A percentile compares a stretch with the other conserved stretches of the same genome.
Evolutionary conservation across 2,888 invertebrate species (phyloP).

Genomic region (Arge pagana): DNA sequence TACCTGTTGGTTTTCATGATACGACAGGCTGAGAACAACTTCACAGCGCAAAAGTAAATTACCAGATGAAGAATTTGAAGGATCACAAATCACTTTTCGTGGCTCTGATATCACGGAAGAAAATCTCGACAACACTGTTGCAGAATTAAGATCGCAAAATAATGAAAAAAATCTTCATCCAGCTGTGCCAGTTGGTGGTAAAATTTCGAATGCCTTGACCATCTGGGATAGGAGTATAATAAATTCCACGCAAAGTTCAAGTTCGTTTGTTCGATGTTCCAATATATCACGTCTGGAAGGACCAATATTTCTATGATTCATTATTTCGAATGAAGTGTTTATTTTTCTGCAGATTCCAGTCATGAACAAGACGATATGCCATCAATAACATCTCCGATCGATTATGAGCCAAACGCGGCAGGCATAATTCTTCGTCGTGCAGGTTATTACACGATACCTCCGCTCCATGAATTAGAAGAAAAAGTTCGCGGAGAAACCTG

Average conservation of each 20-base stretch:
- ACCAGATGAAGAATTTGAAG: slow-evolving; percentile 40
- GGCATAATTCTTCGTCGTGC: slow-evolving; percentile 77
- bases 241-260: slow-evolving; percentile 15
- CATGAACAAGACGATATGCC: slow-evolving; percentile 43
- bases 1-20: slow-evolving; percentile 18
- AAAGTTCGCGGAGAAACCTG: slow-evolving; percentile 77
- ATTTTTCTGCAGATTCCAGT: slow-evolving; percentile 35
- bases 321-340: neutral
- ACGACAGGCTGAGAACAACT: slow-evolving; percentile 42
- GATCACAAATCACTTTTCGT: slow-evolving; percentile 37
- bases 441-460: slow-evolving; percentile 92
- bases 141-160: slow-evolving; percentile 44
- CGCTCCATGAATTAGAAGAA: slow-evolving; percentile 77
- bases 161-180: slow-evolving; percentile 24
- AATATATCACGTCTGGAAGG: too few relatives aligned
- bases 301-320: too few relatives aligned
- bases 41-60: slow-evolving; percentile 35
- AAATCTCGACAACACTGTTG: slow-evolving; percentile 48
- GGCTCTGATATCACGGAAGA: slow-evolving; percentile 37
- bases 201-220: neutral
- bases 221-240: slow-evolving; percentile 8
- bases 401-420: slow-evolving; percentile 67
- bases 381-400: slow-evolving; percentile 33
- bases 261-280: neutral
- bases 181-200: slow-evolving; percentile 7